phyloP scores from a whole-genome alignment of 2,888 invertebrate species.

The Ctena decussata region DNA sequence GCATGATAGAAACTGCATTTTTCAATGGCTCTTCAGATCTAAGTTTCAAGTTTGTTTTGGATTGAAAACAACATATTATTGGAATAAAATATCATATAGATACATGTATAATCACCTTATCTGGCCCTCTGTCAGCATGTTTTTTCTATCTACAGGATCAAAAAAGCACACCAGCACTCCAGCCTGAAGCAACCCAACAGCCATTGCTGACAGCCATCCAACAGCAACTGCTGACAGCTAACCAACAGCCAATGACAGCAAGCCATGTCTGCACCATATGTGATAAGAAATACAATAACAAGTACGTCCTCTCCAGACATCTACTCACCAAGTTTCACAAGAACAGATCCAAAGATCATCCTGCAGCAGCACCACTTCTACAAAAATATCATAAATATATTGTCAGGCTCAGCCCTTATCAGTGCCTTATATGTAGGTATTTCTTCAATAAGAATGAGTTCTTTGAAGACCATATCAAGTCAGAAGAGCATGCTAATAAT shows the following conservation, averaged over 20 bases:
- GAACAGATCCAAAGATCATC: constrained; percentile 89
- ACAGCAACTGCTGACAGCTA: neutral
- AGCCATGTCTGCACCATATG: constrained; percentile 78
- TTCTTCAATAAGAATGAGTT: constrained; percentile 92
- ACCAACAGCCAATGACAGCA: neutral
- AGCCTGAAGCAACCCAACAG: neutral
- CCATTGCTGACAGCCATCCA: neutral
- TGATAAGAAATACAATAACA: constrained; percentile 80
- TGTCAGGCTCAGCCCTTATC: constrained; percentile 94
- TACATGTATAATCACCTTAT: too few relatives aligned
- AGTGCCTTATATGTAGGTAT: constrained; percentile 94
- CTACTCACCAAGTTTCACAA: constrained; percentile 95
- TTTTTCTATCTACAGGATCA: neutral
- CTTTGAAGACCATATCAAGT: constrained; percentile 88
- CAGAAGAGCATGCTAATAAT: constrained; percentile 71
- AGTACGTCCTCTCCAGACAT: constrained; percentile 83
- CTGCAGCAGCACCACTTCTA: constrained; percentile 89
- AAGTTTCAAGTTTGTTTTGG: too few relatives aligned
- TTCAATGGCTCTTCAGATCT: too few relatives aligned
- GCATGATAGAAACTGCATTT: too few relatives aligned
- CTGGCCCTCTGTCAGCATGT: neutral
- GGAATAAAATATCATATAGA: too few relatives aligned
- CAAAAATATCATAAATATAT: constrained; percentile 93
- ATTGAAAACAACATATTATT: too few relatives aligned
- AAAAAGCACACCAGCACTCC: neutral